Evolutionary conservation across 2,113 vertebrate species (phyloP).

Genomic region (Anoura caudifer): DNA sequence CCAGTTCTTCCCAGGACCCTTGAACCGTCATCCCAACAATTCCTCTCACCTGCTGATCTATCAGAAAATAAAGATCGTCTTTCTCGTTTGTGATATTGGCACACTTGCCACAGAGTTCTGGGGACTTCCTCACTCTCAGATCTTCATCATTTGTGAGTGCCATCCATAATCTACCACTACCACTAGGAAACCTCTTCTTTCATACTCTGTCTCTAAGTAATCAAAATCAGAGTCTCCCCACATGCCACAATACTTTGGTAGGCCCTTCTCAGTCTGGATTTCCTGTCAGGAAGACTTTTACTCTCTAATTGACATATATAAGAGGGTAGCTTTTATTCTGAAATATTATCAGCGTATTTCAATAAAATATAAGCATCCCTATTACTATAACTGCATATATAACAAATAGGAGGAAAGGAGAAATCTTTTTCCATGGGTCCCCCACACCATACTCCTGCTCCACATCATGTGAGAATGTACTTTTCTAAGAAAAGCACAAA

Average conservation of each 20-base stretch:
- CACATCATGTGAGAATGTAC: not conserved
- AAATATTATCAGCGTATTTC: not conserved
- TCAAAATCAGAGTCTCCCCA: not conserved
- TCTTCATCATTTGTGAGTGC: not conserved
- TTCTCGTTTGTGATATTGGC: not conserved
- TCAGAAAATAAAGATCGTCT: not conserved
- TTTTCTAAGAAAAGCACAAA: constrained; percentile 29
- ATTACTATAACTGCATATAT: not conserved
- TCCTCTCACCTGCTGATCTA: not conserved
- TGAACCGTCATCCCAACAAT: not conserved
- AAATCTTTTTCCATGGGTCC: not conserved
- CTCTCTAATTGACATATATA: not conserved
- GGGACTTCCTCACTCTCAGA: not conserved
- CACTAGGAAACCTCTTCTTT: not conserved
- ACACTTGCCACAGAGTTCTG: not conserved
- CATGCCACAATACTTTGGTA: not conserved
- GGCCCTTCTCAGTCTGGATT: not conserved
- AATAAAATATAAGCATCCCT: not conserved
- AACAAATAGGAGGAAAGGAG: not conserved
- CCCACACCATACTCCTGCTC: accelerated
- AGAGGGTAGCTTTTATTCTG: not conserved
- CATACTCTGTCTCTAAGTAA: not conserved
- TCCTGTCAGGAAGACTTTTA: not conserved
- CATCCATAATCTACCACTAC: not conserved
- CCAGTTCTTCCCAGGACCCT: not conserved